These are phyloP conservation scores for Emmelina monodactyla DNA, from an alignment of 2,888 invertebrate species.

Conservation along the genomic window DNA sequence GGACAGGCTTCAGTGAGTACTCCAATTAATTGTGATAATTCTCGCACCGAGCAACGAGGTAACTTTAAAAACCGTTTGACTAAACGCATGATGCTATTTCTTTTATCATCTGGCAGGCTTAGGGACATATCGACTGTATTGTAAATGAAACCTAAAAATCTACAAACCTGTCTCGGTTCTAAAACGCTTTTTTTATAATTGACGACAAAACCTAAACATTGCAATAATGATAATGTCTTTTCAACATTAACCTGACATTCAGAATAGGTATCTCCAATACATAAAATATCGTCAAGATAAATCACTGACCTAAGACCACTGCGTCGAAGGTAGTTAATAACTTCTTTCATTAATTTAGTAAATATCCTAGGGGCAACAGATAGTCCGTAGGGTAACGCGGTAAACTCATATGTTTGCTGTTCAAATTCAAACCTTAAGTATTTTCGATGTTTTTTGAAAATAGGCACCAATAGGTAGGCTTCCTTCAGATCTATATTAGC, in stretches of 20 bases:
- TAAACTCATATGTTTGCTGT: conserved; percentile 8
- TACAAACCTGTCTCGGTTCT: too few species aligned
- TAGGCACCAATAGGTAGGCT: neutral
- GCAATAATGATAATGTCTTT: neutral
- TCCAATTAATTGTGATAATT: too few species aligned
- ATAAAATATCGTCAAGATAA: neutral
- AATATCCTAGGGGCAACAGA: neutral
- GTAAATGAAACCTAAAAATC: too few species aligned
- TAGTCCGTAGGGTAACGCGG: conserved; percentile 9
- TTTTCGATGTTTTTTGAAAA: neutral
- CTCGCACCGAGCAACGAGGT: too few species aligned
- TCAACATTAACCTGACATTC: neutral
- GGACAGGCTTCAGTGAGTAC: too few species aligned
- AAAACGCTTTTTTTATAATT: neutral
- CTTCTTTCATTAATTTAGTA: neutral
- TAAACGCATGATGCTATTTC: too few species aligned
- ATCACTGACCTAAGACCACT: neutral
- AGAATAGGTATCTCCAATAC: neutral
- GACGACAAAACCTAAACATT: neutral
- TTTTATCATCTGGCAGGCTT: too few species aligned
- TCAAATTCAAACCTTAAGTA: too few species aligned
- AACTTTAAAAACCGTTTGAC: too few species aligned
- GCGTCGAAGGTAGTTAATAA: neutral
- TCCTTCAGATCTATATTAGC: neutral
- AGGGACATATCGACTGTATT: too few species aligned